phyloP scores from a whole-genome alignment of 2,113 vertebrate species.

The Apodemus sylvaticus region DNA sequence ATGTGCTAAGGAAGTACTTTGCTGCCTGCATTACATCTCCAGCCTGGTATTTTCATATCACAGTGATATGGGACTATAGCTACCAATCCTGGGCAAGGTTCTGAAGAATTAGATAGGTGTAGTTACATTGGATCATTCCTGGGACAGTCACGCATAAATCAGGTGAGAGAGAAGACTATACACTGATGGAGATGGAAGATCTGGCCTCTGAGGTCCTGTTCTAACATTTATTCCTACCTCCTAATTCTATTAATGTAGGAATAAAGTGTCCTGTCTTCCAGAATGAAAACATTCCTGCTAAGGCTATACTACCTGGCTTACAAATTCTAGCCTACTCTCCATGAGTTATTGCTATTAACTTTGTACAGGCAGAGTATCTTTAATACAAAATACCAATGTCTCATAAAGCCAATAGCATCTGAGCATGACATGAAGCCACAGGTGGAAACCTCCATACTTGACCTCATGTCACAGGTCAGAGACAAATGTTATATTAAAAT shows the following conservation, averaged over 20 bases:
- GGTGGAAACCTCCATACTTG: neutral
- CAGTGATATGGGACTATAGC: neutral
- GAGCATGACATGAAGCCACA: neutral
- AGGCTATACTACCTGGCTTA: neutral
- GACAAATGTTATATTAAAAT: neutral
- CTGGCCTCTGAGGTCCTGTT: neutral
- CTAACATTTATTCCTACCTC: neutral
- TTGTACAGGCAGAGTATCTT: neutral
- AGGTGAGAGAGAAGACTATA: fast-evolving
- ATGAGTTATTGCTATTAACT: neutral
- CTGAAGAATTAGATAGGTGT: neutral
- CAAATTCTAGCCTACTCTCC: neutral
- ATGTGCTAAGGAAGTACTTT: neutral
- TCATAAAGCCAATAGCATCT: neutral
- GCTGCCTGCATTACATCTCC: neutral
- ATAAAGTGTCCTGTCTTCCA: neutral
- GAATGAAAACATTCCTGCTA: conserved; percentile 2
- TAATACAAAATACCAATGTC: neutral
- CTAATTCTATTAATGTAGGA: neutral
- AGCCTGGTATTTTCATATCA: neutral
- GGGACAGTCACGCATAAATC: too few species aligned
- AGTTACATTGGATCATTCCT: neutral
- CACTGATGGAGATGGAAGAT: fast-evolving
- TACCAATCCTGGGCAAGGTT: neutral
- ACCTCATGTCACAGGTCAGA: neutral